Percentiles rank a stretch among this genome's conserved stretches.
phyloP scores from a whole-genome alignment of 2,888 invertebrate species.

The Standfussiana lucernea region DNA sequence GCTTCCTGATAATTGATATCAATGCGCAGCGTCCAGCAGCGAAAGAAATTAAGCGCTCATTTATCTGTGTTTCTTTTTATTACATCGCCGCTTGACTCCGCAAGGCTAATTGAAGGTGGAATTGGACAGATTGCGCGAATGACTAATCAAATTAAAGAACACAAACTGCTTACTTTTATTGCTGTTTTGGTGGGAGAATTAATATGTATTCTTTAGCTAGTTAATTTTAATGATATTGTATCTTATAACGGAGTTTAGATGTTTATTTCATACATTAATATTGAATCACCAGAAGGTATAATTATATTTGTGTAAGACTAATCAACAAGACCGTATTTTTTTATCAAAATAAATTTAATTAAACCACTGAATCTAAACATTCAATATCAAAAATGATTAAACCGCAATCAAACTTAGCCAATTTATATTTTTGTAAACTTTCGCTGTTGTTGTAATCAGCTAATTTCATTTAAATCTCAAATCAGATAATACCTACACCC shows the following conservation, averaged over 20 bases:
- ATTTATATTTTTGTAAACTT: slow-evolving; percentile 60
- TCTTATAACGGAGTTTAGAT: background rate
- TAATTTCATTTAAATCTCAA: slow-evolving; percentile 84
- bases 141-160: slow-evolving; percentile 69
- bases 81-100: slow-evolving; percentile 78
- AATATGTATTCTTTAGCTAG: background rate
- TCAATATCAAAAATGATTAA: slow-evolving; percentile 43
- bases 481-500: slow-evolving; percentile 80
- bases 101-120: slow-evolving; percentile 68
- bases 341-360: background rate
- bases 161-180: slow-evolving; percentile 60
- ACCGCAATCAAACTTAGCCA: slow-evolving; percentile 55
- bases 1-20: slow-evolving; percentile 89
- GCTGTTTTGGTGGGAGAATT: slow-evolving; percentile 31
- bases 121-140: slow-evolving; percentile 68
- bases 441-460: slow-evolving; percentile 70
- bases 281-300: background rate
- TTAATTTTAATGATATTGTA: background rate
- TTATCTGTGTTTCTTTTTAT: slow-evolving; percentile 81
- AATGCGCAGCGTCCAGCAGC: slow-evolving; percentile 82
- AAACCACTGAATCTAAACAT: slow-evolving; percentile 1
- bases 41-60: slow-evolving; percentile 82
- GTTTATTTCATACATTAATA: background rate
- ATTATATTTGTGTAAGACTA: background rate
- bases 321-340: background rate